Percentiles rank a stretch among this genome's conserved stretches.
These are phyloP conservation scores for Eremobia ochroleuca DNA, from an alignment of 2,888 invertebrate genomes.

Conservation along the genomic window DNA sequence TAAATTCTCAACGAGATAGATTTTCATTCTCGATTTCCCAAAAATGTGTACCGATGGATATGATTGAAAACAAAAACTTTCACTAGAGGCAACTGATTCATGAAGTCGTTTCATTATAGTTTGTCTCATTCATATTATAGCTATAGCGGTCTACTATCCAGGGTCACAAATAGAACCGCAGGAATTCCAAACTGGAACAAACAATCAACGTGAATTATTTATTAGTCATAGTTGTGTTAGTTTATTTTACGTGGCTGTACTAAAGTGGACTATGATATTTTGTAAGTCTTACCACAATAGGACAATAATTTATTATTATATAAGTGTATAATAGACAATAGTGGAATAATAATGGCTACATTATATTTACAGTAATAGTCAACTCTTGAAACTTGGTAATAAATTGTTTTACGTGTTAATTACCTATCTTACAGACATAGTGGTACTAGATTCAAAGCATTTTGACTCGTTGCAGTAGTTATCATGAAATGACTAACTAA, in stretches of 20 bases:
- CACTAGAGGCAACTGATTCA: not conserved
- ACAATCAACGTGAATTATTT: slow-evolving; percentile 44
- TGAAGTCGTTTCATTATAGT: slow-evolving; percentile 8
- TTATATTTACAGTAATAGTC: slow-evolving; percentile 9
- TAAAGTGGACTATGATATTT: slow-evolving; percentile 21
- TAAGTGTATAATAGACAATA: slow-evolving; percentile 1
- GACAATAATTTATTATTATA: slow-evolving; percentile 1
- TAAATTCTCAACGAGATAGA: slow-evolving; percentile 7
- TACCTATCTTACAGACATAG: not conserved
- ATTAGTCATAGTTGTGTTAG: slow-evolving; percentile 46
- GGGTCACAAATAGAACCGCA: slow-evolving; percentile 51
- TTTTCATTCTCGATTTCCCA: slow-evolving; percentile 2
- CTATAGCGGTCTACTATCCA: slow-evolving; percentile 13
- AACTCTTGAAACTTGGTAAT: not conserved
- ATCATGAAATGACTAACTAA: too few species aligned
- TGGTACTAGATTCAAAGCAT: not conserved
- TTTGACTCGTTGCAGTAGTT: not conserved
- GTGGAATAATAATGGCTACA: not conserved
- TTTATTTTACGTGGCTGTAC: slow-evolving; percentile 22
- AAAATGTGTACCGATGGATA: not conserved
- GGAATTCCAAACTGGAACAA: slow-evolving; percentile 44
- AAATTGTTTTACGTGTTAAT: slow-evolving; percentile 15
- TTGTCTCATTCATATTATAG: slow-evolving; percentile 1
- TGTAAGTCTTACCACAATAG: not conserved
- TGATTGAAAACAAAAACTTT: not conserved